Base-by-base conservation (phyloP, 2,113 vertebrate genomes). In the Phalacrocorax carbo region DNA sequence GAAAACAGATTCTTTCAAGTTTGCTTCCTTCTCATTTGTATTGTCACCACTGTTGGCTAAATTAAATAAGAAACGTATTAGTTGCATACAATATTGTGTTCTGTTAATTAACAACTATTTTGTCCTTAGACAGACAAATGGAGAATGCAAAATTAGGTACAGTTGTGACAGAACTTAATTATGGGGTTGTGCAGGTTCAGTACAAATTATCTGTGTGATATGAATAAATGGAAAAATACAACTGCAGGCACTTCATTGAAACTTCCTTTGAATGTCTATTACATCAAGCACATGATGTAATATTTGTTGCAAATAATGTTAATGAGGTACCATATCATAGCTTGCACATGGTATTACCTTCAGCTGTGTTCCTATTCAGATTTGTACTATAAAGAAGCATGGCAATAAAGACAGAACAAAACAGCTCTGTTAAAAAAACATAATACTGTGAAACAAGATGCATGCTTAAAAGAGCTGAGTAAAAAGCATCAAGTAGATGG, bases 301-400 rank as follows among this genome's bases (percentile, higher is more conserved):
- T 98, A 98, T 86, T 98, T 97, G 82, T 97, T 94, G 93, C 94
- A 98, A 96, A 97, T 98, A 98, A 98, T 98, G 98, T 98, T 98
- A 97, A 99, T 99, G 98, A 99, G 98, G 98, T 98, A 98, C 98
- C 96, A 88, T 90, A 98, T 98, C 98, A 91, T 98, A 97, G 94
- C 82, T 95, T 95, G 98, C 97, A 97, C 97, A 79, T 98, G 98
- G 92, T 85, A 99, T 99, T 99, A 99, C 99, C 99, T 99, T 99
- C 93, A 86, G 98, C 97, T 98, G 98, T 97, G 94, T 98, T 99
- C 99, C 99, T 99, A 99, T 98, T 99, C 99, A 99, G 98, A 99
- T 99, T 98, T 99, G 99, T 98, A 99, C 99, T 99, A 99, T 96
- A 99, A 98, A 99, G 98, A 99, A 98, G 98, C 98, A 98, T 98